Evolutionary conservation across 2,888 invertebrate species (phyloP).

Genomic region (Plebejus anna): DNA sequence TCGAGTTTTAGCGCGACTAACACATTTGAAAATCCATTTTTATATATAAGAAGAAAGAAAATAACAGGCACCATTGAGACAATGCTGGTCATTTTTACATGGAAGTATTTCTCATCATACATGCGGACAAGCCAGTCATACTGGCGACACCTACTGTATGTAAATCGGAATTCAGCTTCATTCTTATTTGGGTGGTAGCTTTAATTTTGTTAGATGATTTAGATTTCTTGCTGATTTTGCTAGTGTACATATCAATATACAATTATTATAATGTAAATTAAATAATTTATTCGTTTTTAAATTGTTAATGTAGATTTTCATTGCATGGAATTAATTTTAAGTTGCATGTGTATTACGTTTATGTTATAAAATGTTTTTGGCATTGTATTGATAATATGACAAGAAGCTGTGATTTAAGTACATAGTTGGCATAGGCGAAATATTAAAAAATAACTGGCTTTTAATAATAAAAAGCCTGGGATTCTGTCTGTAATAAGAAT

Average conservation of each 20-base stretch:
- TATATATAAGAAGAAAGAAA: no score
- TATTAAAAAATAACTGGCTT: neutral
- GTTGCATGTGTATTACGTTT: neutral
- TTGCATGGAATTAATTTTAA: neutral
- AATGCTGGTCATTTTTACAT: no score
- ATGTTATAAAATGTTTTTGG: neutral
- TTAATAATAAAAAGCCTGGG: neutral
- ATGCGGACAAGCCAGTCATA: no score
- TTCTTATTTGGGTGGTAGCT: neutral
- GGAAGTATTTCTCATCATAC: no score
- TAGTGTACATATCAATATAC: neutral
- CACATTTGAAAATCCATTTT: no score
- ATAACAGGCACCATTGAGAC: neutral
- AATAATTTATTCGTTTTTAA: neutral
- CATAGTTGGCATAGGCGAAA: neutral
- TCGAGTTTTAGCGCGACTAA: no score
- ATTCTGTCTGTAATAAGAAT: neutral
- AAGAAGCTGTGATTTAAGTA: slow-evolving; percentile 2
- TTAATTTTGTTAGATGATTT: neutral
- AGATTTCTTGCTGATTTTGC: neutral
- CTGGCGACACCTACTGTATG: neutral
- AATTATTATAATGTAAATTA: neutral
- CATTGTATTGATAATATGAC: neutral
- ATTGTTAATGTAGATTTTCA: neutral
- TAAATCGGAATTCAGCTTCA: neutral